Base-by-base conservation (phyloP, 2,888 invertebrate species). In the Calliphora vomitoria region DNA sequence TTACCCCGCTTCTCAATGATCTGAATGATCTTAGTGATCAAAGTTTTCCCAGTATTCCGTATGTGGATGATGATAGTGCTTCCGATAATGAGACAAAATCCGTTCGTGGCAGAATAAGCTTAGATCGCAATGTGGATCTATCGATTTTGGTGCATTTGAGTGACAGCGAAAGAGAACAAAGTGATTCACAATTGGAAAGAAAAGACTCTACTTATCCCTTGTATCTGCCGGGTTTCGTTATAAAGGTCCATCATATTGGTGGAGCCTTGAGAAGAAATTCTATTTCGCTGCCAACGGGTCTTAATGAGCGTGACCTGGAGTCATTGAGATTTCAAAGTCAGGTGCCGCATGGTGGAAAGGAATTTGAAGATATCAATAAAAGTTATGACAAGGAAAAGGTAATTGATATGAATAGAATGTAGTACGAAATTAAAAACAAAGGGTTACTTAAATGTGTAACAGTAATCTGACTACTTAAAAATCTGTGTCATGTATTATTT, bases 251-350 rank as follows among this genome's bases (percentile, higher is more conserved):
- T 62, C 88, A 88, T 86, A 79, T 88, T 47, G 84, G 89, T 20
- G 89, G 90, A 5, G 86, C 87, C 18, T 90, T 92, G 44, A 72
- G 71, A 74, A 81, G 87, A 47, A 89, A 89, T 60, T 89, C 89
- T 3, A 86, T 88, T 64, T 89, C 89, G 4, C 31, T 88, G 50
- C 89, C 87, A 66, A 55, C 85, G 13, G 87, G 85, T 11, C 79
- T 87, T 15, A 82, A 68, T 71, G 47, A 82, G n/a, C 75, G 82
- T n/a, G 96, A 96, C 85, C 89, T 95, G 89, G 95, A 95, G 89
- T 95, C 95, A 5, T 90, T 96, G 72, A 95, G 95, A 25, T 90
- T 96, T 82, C 91, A 92, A 47, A 90, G 91, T 64, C 91, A 91
- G 82, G 88, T 91, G 90, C 91, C 91, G 41, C 85, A 90, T 50